Base-by-base conservation (phyloP, 2,888 invertebrate genomes). In the Dascillus cervinus region DNA sequence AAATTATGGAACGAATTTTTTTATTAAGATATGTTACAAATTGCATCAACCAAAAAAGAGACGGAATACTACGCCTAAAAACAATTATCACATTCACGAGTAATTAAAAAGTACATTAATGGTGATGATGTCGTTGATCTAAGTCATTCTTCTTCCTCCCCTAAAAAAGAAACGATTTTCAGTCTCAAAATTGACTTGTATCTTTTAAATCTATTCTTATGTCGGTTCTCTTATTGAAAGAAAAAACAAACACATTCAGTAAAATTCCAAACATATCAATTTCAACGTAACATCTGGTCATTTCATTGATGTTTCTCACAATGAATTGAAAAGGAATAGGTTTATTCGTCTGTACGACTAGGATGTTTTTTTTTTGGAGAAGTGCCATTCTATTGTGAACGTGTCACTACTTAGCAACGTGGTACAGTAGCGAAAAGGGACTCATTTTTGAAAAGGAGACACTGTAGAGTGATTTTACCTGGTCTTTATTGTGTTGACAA, bases 391-490 rank as follows among this genome's bases (percentile, higher is more conserved):
- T 53, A 60, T 62, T 63, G 61, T 63, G 41, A 50, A 60, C 58
- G 62, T 63, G 64, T 64, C 64, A 63, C 53, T 62, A 60, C 62
- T 63, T 62, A 64, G 61, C 55, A 52, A 53, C 41, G 50, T 53
- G n/a, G 47, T 51, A 59, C 57, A 56, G 60, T 58, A 59, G 57
- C 56, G 37, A 50, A 44, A 48, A 57, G 56, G 55, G 58, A 54
- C 53, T 55, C 55, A 50, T 46, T 56, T 49, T 47, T 51, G 50
- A 53, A 52, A 50, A 50, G 50, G 44, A 35, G 23, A 45, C 46
- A 46, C 46, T 48, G n/a, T n/a, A n/a, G n/a, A 47, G 59, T 58
- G 58, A 61, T 59, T 59, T 55, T 61, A 61, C 61, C 61, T 61
- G 60, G 45, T 37, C 37, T 46, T 46, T 53, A n/a, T n/a, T n/a